Conservation (phyloP, 2,888 invertebrate species). For the Cyclophora punctaria region DNA sequence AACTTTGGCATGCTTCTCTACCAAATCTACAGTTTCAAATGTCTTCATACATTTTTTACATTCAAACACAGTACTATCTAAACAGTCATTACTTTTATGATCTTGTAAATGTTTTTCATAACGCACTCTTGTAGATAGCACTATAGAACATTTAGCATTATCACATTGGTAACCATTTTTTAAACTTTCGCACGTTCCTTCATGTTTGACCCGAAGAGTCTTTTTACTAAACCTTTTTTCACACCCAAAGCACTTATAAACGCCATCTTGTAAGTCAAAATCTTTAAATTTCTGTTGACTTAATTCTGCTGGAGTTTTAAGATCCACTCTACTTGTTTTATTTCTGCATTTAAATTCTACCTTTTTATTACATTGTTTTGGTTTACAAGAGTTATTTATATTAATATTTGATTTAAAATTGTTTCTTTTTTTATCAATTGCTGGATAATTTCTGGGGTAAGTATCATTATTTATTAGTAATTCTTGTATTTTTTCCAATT, state of each 20-base stretch:
- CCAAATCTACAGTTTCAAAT: slow-evolving; percentile 39
- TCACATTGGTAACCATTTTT: slow-evolving; percentile 54
- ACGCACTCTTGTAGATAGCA: slow-evolving; percentile 46
- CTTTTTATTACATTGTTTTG: no score
- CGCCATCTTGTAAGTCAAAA: slow-evolving; percentile 41
- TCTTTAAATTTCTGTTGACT: slow-evolving; percentile 37
- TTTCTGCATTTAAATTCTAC: no score
- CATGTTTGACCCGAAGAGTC: slow-evolving; percentile 44
- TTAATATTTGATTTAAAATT: no score
- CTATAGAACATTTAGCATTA: slow-evolving; percentile 1
- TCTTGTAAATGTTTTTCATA: slow-evolving; percentile 49
- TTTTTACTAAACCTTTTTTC: slow-evolving; percentile 45
- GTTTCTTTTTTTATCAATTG: no score
- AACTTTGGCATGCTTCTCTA: slow-evolving; percentile 36
- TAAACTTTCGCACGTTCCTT: slow-evolving; percentile 47
- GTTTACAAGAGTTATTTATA: no score
- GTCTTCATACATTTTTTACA: slow-evolving; percentile 43
- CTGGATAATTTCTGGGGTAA: no score
- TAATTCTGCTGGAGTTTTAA: slow-evolving; percentile 28
- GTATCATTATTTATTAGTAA: no score
- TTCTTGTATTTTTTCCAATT: no score
- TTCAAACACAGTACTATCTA: slow-evolving; percentile 33
- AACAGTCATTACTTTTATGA: slow-evolving; percentile 37
- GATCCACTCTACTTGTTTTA: slow-evolving; percentile 31
- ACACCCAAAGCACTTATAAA: slow-evolving; percentile 59